A percentile compares a stretch with the other conserved stretches of the same genome.
Conservation (phyloP, 2,888 invertebrate genomes). For the Luffia ferchaultella region DNA sequence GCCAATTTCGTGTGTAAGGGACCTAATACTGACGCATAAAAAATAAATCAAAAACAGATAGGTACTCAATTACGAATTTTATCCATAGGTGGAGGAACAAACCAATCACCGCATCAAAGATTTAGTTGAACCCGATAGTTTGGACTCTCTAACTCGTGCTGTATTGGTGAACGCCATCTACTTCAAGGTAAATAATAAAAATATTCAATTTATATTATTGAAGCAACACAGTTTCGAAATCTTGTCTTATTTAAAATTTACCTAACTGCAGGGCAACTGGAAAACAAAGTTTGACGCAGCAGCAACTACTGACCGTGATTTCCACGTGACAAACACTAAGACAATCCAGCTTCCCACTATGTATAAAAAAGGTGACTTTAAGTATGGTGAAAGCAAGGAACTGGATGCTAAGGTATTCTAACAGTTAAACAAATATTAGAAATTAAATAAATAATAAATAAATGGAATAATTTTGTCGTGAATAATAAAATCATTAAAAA, state of each 20-base stretch:
- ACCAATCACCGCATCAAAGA: conserved; percentile 25
- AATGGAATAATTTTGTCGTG: no score
- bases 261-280: conserved; percentile 68
- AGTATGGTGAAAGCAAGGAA: conserved; percentile 32
- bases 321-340: conserved; percentile 64
- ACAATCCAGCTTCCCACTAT: conserved; percentile 73
- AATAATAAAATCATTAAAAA: no score
- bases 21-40: no score
- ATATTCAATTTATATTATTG: background rate
- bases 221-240: background rate
- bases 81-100: conserved; percentile 41
- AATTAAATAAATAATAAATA: no score
- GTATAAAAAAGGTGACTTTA: conserved; percentile 56
- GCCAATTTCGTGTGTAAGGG: no score
- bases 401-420: conserved; percentile 39
- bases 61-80: no score
- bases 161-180: conserved; percentile 86
- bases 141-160: conserved; percentile 63
- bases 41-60: no score
- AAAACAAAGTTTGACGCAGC: conserved; percentile 63
- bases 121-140: conserved; percentile 64
- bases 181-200: conserved; percentile 56
- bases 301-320: conserved; percentile 66
- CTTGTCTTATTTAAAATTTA: background rate
- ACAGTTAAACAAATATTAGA: background rate